Evolutionary conservation across 2,888 invertebrate species (phyloP), one percentile per base, ranked within the genome.

Genomic region (Cosmopolites sordidus): DNA sequence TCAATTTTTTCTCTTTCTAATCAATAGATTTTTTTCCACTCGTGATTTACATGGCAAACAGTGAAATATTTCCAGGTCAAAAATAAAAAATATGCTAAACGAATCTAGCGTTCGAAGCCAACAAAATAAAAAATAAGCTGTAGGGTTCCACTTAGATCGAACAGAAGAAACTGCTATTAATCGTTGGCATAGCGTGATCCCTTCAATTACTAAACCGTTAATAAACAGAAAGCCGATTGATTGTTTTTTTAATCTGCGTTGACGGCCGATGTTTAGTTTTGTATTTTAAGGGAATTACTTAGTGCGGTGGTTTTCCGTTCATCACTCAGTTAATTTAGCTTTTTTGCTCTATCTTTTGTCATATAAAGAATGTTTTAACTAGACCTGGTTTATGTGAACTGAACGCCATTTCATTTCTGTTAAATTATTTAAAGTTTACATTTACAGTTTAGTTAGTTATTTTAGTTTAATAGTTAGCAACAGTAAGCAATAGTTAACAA

Each of bases 171-270:
- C n/a, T 33, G 47, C 40, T 16, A 46, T 18, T 47, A 47, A 39
- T 47, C 16, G 40, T 16, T 27, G 27, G 39, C 39, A 40, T 15
- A 38, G 39, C 47, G 47, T 39, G 39, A 47, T 40, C 29, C 16
- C 27, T 40, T 27, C 39, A 39, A 46, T 46, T 47, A 33, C 33
- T 12, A 33, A 33, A 33, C 33, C 33, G 33, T 33, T 33, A 33
- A 33, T 33, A 33, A 33, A 33, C 33, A 33, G 33, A 33, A 33
- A 33, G 33, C 33, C 33, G 33, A 33, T 33, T 11, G 33, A 33
- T 33, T 33, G 33, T 33, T 12, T 33, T 33, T 33, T 33, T 33
- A 33, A 33, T 33, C 33, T 33, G 3, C 11, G 33, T 33, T 33
- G 33, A 33, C 12, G 33, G 5, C 33, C 33, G 33, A 33, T 33